phyloP scores from a whole-genome alignment of 1,140 invertebrate species.

The Himalopsyche phryganea region DNA sequence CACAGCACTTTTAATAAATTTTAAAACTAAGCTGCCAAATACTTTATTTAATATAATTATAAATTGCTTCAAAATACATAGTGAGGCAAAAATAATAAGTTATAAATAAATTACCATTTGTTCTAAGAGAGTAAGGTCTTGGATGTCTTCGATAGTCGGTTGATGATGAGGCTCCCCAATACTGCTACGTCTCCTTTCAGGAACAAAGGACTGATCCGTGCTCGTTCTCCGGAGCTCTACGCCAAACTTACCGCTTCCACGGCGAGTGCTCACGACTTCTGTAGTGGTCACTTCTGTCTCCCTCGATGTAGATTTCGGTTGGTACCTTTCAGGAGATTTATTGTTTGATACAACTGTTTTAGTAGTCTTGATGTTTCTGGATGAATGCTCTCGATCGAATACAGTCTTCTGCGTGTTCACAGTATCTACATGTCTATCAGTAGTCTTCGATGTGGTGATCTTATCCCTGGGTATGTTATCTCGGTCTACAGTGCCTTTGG shows the following conservation, averaged over 20 bases:
- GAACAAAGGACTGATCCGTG: conserved; percentile 43
- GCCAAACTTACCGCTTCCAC: conserved; percentile 61
- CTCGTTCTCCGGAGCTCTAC: conserved; percentile 57
- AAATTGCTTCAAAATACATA: background rate
- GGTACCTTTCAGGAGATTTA: background rate
- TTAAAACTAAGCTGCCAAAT: background rate
- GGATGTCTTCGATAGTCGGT: conserved; percentile 66
- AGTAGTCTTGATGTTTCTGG: background rate
- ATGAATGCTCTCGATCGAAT: background rate
- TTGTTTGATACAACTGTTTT: background rate
- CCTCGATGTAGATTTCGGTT: background rate
- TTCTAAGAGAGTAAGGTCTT: conserved; percentile 64
- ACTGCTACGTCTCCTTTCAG: conserved; percentile 44
- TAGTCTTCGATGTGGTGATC: background rate
- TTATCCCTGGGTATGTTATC: background rate
- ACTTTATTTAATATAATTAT: background rate
- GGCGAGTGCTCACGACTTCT: conserved; percentile 41
- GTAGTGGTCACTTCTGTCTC: background rate
- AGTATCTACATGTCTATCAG: background rate
- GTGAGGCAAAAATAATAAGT: background rate
- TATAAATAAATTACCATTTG: conserved; percentile 54
- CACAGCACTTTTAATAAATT: too few species aligned
- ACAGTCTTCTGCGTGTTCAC: conserved; percentile 8
- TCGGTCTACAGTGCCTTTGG: conserved; percentile 1
- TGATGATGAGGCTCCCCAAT: conserved; percentile 43